A percentile compares a stretch with the other conserved stretches of the same genome.
Conservation (phyloP, 1,140 invertebrate genomes). For the Babylonia areolata region DNA sequence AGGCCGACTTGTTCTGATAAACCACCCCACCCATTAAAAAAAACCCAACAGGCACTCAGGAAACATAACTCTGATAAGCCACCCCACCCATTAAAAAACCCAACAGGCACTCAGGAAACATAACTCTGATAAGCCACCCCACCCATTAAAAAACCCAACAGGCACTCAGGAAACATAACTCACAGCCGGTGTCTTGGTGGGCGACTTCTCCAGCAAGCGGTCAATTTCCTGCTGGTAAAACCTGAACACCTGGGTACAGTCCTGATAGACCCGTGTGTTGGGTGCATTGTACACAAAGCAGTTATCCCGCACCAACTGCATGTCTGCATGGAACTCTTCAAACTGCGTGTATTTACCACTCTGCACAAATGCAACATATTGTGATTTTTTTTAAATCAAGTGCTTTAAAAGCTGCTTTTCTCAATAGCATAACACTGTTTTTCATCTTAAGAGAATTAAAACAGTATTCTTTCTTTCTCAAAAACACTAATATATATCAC, state of each 20-base stretch:
- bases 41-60: no score
- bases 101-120: no score
- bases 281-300: slow-evolving; percentile 74
- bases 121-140: no score
- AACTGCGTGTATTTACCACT: slow-evolving; percentile 61
- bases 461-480: no score
- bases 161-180: neutral
- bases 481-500: no score
- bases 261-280: slow-evolving; percentile 69
- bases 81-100: no score
- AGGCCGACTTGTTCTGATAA: no score
- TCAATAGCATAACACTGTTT: neutral
- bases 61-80: no score
- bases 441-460: neutral
- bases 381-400: neutral
- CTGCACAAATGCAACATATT: slow-evolving; percentile 49
- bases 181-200: slow-evolving; percentile 56
- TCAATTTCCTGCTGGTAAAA: slow-evolving; percentile 72
- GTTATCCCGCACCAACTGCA: slow-evolving; percentile 73
- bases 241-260: slow-evolving; percentile 74
- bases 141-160: no score
- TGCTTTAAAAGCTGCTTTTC: neutral
- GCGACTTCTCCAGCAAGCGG: slow-evolving; percentile 67
- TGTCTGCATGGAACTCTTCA: slow-evolving; percentile 74
- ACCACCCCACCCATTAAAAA: no score